Conservation (phyloP, 1,140 invertebrate species). For the Drosophila paulistorum region DNA sequence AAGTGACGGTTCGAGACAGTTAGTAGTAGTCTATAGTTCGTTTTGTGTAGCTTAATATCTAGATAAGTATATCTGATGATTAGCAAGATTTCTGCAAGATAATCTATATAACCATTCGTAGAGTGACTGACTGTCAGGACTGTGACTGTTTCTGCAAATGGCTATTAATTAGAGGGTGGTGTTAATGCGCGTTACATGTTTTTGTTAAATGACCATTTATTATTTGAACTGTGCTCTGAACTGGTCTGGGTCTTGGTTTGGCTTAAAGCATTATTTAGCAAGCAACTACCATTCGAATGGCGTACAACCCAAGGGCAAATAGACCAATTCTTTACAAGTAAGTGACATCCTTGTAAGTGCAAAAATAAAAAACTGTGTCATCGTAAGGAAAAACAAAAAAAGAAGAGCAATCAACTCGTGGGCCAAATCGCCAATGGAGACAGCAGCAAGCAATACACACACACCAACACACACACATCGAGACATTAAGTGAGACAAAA, state of each 20-base stretch:
- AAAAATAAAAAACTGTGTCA: slow-evolving; percentile 24
- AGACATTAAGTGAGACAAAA: slow-evolving; percentile 3
- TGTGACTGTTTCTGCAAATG: slow-evolving; percentile 1
- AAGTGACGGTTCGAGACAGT: slow-evolving; percentile 1
- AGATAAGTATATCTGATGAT: slow-evolving; percentile 20
- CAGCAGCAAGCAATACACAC: background rate
- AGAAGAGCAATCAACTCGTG: slow-evolving; percentile 44
- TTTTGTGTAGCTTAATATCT: slow-evolving; percentile 19
- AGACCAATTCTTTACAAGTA: slow-evolving; percentile 48
- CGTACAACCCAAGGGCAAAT: slow-evolving; percentile 31
- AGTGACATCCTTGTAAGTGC: slow-evolving; percentile 38
- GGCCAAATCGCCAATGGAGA: slow-evolving; percentile 6
- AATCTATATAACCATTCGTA: background rate
- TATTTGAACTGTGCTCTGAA: slow-evolving; percentile 12
- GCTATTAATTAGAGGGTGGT: slow-evolving; percentile 15
- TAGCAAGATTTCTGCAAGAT: slow-evolving; percentile 4
- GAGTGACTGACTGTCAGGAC: background rate
- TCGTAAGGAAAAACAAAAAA: slow-evolving; percentile 1
- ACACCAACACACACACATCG: background rate
- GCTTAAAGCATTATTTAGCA: slow-evolving; percentile 20
- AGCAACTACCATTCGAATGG: slow-evolving; percentile 25
- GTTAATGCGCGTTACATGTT: slow-evolving; percentile 32
- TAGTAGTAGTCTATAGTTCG: background rate
- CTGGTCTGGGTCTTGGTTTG: background rate
- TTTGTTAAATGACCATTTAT: slow-evolving; percentile 33